phyloP scores from a whole-genome alignment of 2,888 invertebrate genomes.

The Agrotis clavis region DNA sequence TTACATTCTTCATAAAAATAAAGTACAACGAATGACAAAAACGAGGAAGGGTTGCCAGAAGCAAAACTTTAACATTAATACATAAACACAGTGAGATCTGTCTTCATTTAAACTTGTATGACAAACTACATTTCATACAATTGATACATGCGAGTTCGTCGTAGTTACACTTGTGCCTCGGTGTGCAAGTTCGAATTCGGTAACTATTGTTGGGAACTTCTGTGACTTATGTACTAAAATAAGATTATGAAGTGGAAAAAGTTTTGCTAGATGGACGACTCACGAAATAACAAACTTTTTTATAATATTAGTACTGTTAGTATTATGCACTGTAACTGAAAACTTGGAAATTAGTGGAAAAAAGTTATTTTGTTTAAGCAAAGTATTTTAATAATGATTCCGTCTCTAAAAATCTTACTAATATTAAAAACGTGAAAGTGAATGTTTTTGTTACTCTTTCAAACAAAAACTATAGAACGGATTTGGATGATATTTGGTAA shows the following conservation, averaged over 20 bases:
- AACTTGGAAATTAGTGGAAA: too few species aligned
- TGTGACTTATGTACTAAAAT: slow-evolving; percentile 13
- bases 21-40: not conserved
- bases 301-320: too few species aligned
- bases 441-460: too few species aligned
- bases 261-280: slow-evolving; percentile 4
- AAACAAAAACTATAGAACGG: too few species aligned
- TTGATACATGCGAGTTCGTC: slow-evolving; percentile 27
- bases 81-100: slow-evolving; percentile 15
- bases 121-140: slow-evolving; percentile 16
- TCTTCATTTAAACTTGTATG: slow-evolving; percentile 25
- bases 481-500: too few species aligned
- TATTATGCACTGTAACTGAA: too few species aligned
- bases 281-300: too few species aligned
- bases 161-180: not conserved
- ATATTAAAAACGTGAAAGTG: too few species aligned
- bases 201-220: slow-evolving; percentile 23
- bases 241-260: slow-evolving; percentile 21
- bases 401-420: too few species aligned
- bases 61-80: not conserved
- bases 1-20: too few species aligned
- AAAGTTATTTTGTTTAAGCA: too few species aligned
- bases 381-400: too few species aligned
- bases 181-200: slow-evolving; percentile 1
- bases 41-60: not conserved